Conservation (phyloP, 2,113 vertebrate genomes). For the Tragelaphus strepsiceros region DNA sequence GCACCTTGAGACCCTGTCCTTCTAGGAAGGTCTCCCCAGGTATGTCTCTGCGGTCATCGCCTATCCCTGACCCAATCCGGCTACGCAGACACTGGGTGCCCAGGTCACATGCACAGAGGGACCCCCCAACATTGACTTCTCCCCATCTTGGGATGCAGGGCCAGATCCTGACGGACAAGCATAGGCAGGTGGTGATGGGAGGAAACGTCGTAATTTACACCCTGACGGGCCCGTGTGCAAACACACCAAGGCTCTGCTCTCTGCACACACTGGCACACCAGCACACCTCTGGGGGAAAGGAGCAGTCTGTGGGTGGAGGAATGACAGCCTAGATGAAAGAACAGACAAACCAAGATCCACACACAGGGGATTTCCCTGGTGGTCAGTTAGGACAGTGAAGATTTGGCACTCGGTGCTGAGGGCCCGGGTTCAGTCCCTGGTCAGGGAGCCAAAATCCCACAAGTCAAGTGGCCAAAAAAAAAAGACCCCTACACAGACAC, state of each 20-base stretch:
- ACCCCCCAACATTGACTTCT: background rate
- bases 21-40: background rate
- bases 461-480: background rate
- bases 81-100: background rate
- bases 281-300: background rate
- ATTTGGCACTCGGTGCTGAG: background rate
- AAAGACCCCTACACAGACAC: background rate
- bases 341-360: background rate
- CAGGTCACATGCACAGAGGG: background rate
- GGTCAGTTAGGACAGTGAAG: background rate
- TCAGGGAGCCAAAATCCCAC: background rate
- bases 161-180: background rate
- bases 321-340: background rate
- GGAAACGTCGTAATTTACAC: rapidly evolving
- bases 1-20: background rate
- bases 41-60: background rate
- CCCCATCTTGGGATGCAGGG: background rate
- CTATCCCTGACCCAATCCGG: background rate
- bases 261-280: background rate
- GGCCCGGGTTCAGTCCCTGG: background rate
- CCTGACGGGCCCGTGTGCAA: background rate
- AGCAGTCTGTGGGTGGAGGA: background rate
- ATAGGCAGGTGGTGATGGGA: background rate
- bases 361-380: background rate
- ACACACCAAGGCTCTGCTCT: background rate